Evolutionary conservation across 2,888 invertebrate species (phyloP), one percentile per base, ranked within the genome.

Genomic region (Tanaodytes sp.): DNA sequence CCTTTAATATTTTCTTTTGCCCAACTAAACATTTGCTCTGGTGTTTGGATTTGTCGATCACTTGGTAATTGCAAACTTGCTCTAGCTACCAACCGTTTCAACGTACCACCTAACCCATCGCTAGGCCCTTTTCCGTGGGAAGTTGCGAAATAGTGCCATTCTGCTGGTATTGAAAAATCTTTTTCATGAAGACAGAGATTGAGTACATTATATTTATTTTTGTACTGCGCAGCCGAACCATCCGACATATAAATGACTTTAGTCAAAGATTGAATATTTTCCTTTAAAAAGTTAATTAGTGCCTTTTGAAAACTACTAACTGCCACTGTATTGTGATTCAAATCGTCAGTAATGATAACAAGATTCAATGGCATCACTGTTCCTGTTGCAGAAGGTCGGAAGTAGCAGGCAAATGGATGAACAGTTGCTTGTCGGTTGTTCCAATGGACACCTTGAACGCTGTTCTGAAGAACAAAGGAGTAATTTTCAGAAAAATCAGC

Each of bases 401-500:
- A 37, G n/a, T 37, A 37, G 37, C 37, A 37, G 15, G 14, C 37
- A 16, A 37, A 37, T 16, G 37, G 37, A 37, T 37, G 73, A 8
- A 73, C 36, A 54, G 72, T 72, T 9, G 64, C 69, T 57, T 73
- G 67, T 12, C 23, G 51, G 39, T 74, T 66, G 39, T 66, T 69
- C 72, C 67, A 71, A 52, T 72, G 54, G 16, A 54, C 39, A 9
- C 64, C 59, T 48, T 66, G 67, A 40, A 71, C 45, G 27, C 48
- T 61, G 40, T 68, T 39, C 58, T 65, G 58, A 15, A 73, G 43
- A 23, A 65, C 37, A 23, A 45, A 64, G 23, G 61, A 30, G 27
- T 67, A 69, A 30, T 71, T 67, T 70, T 70, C 62, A 11, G 71
- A 39, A 42, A 73, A 73, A 33, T 70, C 71, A 18, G 61, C 48